Evolutionary conservation across 2,113 vertebrate genomes (phyloP).

Genomic region (Elachura formosa): DNA sequence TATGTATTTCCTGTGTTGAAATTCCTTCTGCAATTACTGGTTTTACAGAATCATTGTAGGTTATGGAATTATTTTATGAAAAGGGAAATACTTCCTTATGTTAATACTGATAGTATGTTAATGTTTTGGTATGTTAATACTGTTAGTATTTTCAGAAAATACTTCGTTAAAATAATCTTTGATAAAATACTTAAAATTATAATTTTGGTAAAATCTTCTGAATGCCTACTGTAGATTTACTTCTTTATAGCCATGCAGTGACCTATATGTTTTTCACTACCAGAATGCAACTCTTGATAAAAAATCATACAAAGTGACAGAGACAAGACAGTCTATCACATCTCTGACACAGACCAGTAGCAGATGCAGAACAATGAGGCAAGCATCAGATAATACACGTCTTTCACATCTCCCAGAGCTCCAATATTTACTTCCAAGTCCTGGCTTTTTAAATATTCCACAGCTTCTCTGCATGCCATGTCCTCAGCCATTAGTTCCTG

Average conservation of each 20-base stretch:
- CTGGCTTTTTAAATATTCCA: not conserved
- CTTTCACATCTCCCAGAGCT: not conserved
- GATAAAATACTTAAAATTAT: not conserved
- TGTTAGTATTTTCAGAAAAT: not conserved
- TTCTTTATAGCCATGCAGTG: not conserved
- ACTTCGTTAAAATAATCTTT: not conserved
- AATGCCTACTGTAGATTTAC: not conserved
- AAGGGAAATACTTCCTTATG: not conserved
- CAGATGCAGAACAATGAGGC: not conserved
- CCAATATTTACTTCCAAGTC: not conserved
- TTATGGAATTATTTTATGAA: not conserved
- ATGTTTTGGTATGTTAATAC: not conserved
- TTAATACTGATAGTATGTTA: not conserved
- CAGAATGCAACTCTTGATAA: not conserved
- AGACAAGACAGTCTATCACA: not conserved
- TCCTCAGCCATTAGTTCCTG: not conserved
- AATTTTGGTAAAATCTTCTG: not conserved
- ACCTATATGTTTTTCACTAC: not conserved
- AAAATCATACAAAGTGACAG: not conserved
- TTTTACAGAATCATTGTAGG: not conserved
- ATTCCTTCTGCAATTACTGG: not conserved
- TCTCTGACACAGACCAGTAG: not conserved
- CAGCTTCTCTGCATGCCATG: not conserved
- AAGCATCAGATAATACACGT: not conserved
- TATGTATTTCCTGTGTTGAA: not conserved